phyloP scores from a whole-genome alignment of 2,888 invertebrate genomes.

The Lamellibrachia satsuma region DNA sequence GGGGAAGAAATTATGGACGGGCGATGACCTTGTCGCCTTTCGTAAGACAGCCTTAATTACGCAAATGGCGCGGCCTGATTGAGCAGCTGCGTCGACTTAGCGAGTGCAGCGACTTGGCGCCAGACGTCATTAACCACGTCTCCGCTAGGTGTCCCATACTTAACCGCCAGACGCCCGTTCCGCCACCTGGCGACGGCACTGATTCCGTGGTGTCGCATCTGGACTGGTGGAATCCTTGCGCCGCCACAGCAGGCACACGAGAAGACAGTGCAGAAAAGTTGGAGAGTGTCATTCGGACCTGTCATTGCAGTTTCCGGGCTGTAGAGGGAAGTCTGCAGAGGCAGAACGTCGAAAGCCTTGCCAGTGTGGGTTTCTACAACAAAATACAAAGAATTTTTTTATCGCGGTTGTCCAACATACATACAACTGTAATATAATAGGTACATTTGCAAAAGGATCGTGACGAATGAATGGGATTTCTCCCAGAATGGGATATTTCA shows the following conservation, averaged over 20 bases:
- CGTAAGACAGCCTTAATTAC: slow-evolving; percentile 17
- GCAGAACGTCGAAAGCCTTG: neutral
- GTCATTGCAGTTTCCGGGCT: too few relatives aligned
- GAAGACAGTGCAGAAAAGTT: neutral
- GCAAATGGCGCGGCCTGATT: neutral
- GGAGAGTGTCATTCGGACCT: neutral
- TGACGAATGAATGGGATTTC: neutral
- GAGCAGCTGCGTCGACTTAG: slow-evolving; percentile 12
- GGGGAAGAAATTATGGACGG: neutral
- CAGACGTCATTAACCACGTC: slow-evolving; percentile 8
- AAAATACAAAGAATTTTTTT: too few relatives aligned
- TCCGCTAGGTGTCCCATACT: slow-evolving; percentile 17
- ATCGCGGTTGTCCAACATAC: neutral
- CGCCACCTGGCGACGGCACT: neutral
- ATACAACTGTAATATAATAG: neutral
- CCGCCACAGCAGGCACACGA: neutral
- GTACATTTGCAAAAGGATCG: neutral
- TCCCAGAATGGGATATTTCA: neutral
- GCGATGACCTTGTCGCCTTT: neutral
- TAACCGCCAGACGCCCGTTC: neutral
- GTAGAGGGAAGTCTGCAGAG: neutral
- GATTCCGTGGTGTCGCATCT: neutral
- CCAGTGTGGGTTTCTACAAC: too few relatives aligned
- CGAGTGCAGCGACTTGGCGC: neutral
- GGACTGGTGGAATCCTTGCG: neutral